Conservation (phyloP, 1,140 invertebrate genomes). For the Tetraneura akinire region DNA sequence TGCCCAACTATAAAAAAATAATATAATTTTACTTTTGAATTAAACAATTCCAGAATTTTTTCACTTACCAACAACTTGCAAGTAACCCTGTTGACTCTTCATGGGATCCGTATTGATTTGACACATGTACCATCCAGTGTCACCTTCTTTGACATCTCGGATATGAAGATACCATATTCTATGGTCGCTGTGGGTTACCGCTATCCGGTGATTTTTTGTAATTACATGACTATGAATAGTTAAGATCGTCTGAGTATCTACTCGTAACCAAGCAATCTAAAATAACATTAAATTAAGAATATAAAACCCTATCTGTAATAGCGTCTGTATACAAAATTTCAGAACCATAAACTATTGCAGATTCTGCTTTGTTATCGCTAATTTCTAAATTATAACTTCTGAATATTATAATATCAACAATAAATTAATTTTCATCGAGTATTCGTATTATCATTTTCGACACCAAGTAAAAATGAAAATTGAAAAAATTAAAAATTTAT, state of each 20-base stretch:
- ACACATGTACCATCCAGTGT: conserved; percentile 86
- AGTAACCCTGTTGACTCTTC: conserved; percentile 82
- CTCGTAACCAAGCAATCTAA: conserved; percentile 86
- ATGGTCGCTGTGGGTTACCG: conserved; percentile 84
- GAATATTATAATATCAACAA: too few species aligned
- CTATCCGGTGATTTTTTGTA: conserved; percentile 84
- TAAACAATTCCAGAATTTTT: not conserved
- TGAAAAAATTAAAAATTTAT: too few species aligned
- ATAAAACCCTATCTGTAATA: too few species aligned
- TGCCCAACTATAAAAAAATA: conserved; percentile 16
- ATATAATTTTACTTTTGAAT: conserved; percentile 23
- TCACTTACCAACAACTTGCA: conserved; percentile 81
- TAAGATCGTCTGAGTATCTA: conserved; percentile 90
- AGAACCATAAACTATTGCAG: too few species aligned
- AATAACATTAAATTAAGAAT: conserved; percentile 31
- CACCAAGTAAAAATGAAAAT: too few species aligned
- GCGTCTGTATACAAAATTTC: too few species aligned
- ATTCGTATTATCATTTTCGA: too few species aligned
- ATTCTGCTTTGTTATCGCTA: too few species aligned
- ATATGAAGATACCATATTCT: conserved; percentile 85
- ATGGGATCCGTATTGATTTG: conserved; percentile 86
- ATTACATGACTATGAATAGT: conserved; percentile 89
- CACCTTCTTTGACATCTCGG: conserved; percentile 74
- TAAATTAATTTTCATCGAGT: conserved; percentile 19
- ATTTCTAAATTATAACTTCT: too few species aligned